Evolutionary conservation across 2,888 invertebrate species (phyloP), one percentile per base, ranked within the genome.

Genomic region (Drosophila mettleri): DNA sequence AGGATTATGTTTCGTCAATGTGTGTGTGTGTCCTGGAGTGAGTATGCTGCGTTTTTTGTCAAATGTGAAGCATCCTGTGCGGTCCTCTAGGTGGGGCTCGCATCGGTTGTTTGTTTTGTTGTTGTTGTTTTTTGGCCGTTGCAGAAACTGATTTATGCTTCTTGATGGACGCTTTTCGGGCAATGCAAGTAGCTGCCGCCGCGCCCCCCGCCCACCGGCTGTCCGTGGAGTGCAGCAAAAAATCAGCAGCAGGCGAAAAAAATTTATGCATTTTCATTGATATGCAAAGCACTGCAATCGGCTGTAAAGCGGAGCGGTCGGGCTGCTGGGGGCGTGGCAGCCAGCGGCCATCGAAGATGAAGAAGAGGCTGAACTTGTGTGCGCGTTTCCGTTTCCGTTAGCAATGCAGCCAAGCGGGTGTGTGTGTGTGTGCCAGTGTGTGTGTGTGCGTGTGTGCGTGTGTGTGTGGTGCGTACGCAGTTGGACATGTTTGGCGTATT

Each of bases 71-170:
- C 86, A 80, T 88, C 88, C 88, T 83, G 84, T 66, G 53, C 24
- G 65, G 22, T 14, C 48, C 54, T 62, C 61, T 43, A 27, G 64
- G 36, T 24, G 73, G 55, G n/a, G 8, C 18, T 38, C 46, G n/a
- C n/a, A n/a, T n/a, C n/a, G n/a, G n/a, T n/a, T n/a, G n/a, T n/a
- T n/a, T 22, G 22, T n/a, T 53, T 24, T 61, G 63, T 45, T 45
- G 69, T 69, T 12, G 33, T 14, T 33, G 41, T 6, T 14, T 24
- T 20, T 85, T 80, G 78, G 83, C 81, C 78, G 41, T 14, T 24
- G 75, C 75, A 80, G 79, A 55, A 82, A 82, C 88, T 91, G 91
- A 91, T 91, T 91, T 91, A 91, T 91, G 91, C 82, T 69, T 72
- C 78, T 86, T 91, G 91, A 91, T 88, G 89, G 89, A 89, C 88